A percentile compares a stretch with the other conserved stretches of the same genome.
These are phyloP conservation scores for Taenaris catops DNA, from an alignment of 2,888 invertebrate species.

Conservation along the genomic window DNA sequence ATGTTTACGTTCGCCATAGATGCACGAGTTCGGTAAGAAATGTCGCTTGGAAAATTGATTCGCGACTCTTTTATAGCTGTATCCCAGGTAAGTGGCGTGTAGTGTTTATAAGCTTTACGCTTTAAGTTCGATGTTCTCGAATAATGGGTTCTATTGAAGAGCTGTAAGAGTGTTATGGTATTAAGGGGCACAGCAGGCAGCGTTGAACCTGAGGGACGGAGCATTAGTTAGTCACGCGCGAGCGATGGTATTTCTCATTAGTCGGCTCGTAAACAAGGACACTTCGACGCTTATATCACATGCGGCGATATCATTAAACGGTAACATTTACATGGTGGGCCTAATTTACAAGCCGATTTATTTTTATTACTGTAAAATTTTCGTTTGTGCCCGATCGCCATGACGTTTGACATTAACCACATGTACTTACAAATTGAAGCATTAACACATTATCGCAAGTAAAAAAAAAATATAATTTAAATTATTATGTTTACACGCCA, in stretches of 20 bases:
- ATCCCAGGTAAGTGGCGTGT: slow-evolving; percentile 15
- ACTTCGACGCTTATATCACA: slow-evolving; percentile 59
- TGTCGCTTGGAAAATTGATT: slow-evolving; percentile 26
- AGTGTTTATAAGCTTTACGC: slow-evolving; percentile 12
- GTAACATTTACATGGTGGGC: too few relatives aligned
- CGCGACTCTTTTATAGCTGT: slow-evolving; percentile 24
- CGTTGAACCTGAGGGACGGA: slow-evolving; percentile 36
- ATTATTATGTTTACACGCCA: too few relatives aligned
- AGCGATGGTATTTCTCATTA: slow-evolving; percentile 65
- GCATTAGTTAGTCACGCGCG: slow-evolving; percentile 54
- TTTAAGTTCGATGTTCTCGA: slow-evolving; percentile 11
- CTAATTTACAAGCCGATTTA: too few relatives aligned
- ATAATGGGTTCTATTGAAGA: slow-evolving; percentile 16
- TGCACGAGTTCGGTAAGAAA: slow-evolving; percentile 23
- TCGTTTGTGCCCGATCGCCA: too few relatives aligned
- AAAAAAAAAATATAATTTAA: too few relatives aligned
- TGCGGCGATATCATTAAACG: too few relatives aligned
- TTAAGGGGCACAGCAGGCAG: slow-evolving; percentile 11
- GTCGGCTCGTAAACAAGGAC: slow-evolving; percentile 63
- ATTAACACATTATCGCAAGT: too few relatives aligned
- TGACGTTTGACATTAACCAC: too few relatives aligned
- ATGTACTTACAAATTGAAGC: too few relatives aligned
- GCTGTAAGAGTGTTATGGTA: slow-evolving; percentile 9
- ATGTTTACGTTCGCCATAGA: slow-evolving; percentile 19
- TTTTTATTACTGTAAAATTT: too few relatives aligned